A percentile compares a stretch with the other conserved stretches of the same genome.
Conservation (phyloP, 2,113 vertebrate species). For the Gasterosteus nipponicus region DNA sequence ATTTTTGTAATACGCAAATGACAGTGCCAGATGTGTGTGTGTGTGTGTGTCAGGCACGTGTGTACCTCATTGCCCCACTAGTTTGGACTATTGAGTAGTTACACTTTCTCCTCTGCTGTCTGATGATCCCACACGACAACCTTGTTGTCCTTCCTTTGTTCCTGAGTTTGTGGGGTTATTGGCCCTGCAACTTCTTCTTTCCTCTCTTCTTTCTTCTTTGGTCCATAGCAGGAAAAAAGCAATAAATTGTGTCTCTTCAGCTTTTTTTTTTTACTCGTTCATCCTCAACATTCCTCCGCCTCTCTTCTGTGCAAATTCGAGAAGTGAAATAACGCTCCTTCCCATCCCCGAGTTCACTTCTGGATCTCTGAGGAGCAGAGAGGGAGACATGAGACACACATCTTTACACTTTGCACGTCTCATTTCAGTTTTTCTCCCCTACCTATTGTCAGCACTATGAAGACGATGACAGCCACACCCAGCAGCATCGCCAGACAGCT, state of each 20-base stretch:
- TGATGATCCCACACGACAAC: constrained; percentile 18
- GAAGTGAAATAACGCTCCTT: constrained; percentile 38
- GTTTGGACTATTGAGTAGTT: constrained; percentile 27
- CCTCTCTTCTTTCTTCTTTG: constrained; percentile 10
- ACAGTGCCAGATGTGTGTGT: neutral
- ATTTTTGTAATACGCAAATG: constrained; percentile 7
- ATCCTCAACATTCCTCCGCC: constrained; percentile 22
- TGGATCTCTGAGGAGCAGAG: constrained; percentile 42
- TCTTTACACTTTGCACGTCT: constrained; percentile 2
- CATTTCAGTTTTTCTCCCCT: constrained; percentile 35
- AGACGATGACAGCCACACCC: constrained; percentile 77
- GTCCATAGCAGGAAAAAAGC: constrained; percentile 42
- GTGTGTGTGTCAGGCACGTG: neutral
- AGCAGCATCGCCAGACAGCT: constrained; percentile 72
- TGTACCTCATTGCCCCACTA: constrained; percentile 30
- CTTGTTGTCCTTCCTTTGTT: constrained; percentile 29
- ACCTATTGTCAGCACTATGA: constrained; percentile 82
- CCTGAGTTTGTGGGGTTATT: constrained; percentile 62
- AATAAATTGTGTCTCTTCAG: constrained; percentile 28
- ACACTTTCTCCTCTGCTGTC: constrained; percentile 11
- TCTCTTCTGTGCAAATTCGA: constrained; percentile 56
- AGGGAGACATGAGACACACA: constrained; percentile 14
- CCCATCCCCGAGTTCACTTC: constrained; percentile 28
- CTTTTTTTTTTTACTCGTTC: constrained; percentile 62
- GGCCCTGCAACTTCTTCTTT: constrained; percentile 18